Percentiles rank a stretch among this genome's conserved stretches.
These are phyloP conservation scores for Himalopsyche kuldschensis DNA, from an alignment of 2,888 invertebrate genomes.

Conservation along the genomic window DNA sequence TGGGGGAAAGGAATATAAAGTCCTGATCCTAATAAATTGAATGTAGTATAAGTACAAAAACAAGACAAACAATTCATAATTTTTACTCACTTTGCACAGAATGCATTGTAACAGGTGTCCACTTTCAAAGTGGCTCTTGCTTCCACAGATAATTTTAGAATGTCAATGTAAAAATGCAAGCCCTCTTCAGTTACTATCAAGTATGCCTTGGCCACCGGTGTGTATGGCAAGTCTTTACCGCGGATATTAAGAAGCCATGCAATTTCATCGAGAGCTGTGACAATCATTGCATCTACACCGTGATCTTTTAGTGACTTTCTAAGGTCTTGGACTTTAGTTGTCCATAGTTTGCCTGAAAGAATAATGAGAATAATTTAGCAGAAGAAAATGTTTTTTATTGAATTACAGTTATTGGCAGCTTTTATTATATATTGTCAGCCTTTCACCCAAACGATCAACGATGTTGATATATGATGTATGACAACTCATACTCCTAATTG, in stretches of 20 bases:
- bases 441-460: too few relatives aligned
- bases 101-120: constrained; percentile 62
- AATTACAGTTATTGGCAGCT: neutral
- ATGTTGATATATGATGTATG: too few relatives aligned
- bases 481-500: too few relatives aligned
- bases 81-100: constrained; percentile 64
- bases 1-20: too few relatives aligned
- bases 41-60: too few relatives aligned
- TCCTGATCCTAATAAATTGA: too few relatives aligned
- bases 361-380: neutral
- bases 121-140: constrained; percentile 57
- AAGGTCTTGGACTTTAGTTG: constrained; percentile 71
- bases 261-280: constrained; percentile 85
- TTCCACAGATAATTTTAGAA: constrained; percentile 63
- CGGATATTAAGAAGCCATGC: constrained; percentile 88
- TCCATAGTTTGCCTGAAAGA: constrained; percentile 69
- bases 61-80: neutral
- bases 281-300: constrained; percentile 76
- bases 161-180: constrained; percentile 71
- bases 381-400: neutral
- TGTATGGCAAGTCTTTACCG: constrained; percentile 80
- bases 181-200: constrained; percentile 67
- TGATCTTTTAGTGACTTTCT: constrained; percentile 63
- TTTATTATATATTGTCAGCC: too few relatives aligned
- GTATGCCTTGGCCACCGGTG: constrained; percentile 79